A percentile compares a stretch with the other conserved stretches of the same genome.
phyloP scores from a whole-genome alignment of 2,888 invertebrate species.

The Harpagoxenus sublaevis region DNA sequence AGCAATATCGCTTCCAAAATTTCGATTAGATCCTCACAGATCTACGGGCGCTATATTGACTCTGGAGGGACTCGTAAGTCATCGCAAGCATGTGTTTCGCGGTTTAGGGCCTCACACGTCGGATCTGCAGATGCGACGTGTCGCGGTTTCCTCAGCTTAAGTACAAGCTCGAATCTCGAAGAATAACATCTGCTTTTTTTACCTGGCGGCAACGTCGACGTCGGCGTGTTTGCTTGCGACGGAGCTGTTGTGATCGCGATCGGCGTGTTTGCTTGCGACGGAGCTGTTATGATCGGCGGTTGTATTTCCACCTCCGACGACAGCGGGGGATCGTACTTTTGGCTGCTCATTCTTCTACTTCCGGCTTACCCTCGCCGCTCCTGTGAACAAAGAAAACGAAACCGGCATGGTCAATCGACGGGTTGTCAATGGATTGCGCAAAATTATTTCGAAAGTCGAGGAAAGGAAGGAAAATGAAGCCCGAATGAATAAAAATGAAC shows the following conservation, averaged over 20 bases:
- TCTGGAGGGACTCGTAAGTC: no score
- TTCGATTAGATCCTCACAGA: not conserved
- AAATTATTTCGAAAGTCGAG: not conserved
- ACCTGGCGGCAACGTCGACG: conserved; percentile 33
- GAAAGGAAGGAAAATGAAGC: not conserved
- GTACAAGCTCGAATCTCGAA: not conserved
- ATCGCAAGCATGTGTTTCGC: not conserved
- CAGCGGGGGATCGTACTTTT: conserved; percentile 23
- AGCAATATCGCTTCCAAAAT: not conserved
- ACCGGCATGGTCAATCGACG: not conserved
- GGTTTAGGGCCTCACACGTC: not conserved
- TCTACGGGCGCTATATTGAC: no score
- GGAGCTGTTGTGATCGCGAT: conserved; percentile 51
- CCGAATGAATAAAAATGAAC: not conserved
- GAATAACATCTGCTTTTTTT: not conserved
- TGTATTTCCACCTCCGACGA: conserved; percentile 20
- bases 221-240: not conserved
- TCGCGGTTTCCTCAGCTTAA: not conserved
- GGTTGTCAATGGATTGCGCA: not conserved
- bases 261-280: conserved; percentile 1
- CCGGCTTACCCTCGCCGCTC: conserved; percentile 1
- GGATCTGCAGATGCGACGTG: not conserved
- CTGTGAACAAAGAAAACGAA: conserved; percentile 1
- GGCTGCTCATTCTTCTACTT: conserved; percentile 38
- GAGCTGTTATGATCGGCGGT: conserved; percentile 47